Evolutionary conservation across 2,113 vertebrate species (phyloP).

Genomic region (Campylorhamphus procurvoides): DNA sequence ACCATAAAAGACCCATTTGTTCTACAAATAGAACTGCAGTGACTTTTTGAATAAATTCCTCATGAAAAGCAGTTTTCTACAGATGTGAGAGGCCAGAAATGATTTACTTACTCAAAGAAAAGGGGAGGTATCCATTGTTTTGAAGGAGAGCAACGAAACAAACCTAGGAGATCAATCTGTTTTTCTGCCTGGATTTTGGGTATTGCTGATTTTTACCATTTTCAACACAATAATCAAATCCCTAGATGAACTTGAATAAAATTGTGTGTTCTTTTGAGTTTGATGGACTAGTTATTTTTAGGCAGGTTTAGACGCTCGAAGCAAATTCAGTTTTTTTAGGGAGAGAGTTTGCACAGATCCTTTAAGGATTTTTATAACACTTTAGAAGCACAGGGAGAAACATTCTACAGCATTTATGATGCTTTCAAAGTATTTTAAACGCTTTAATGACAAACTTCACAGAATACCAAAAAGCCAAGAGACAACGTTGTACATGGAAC

Average conservation of each 20-base stretch:
- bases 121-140: not conserved
- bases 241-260: slow-evolving; percentile 5
- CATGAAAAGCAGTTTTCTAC: not conserved
- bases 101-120: not conserved
- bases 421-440: not conserved
- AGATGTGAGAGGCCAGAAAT: not conserved
- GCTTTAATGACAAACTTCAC: not conserved
- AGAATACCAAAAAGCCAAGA: not conserved
- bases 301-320: slow-evolving; percentile 20
- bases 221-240: slow-evolving; percentile 13
- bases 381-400: not conserved
- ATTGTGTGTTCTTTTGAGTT: slow-evolving; percentile 9
- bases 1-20: slow-evolving; percentile 49
- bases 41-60: not conserved
- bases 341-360: not conserved
- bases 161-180: not conserved
- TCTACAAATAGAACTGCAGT: slow-evolving; percentile 28
- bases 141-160: not conserved
- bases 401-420: not conserved
- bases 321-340: not conserved
- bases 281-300: slow-evolving; percentile 61
- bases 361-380: slow-evolving; percentile 27
- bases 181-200: slow-evolving; percentile 14
- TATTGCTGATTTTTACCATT: not conserved
- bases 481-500: not conserved